Evolutionary conservation across 2,888 invertebrate species (phyloP).

Genomic region (Cantharis rustica): DNA sequence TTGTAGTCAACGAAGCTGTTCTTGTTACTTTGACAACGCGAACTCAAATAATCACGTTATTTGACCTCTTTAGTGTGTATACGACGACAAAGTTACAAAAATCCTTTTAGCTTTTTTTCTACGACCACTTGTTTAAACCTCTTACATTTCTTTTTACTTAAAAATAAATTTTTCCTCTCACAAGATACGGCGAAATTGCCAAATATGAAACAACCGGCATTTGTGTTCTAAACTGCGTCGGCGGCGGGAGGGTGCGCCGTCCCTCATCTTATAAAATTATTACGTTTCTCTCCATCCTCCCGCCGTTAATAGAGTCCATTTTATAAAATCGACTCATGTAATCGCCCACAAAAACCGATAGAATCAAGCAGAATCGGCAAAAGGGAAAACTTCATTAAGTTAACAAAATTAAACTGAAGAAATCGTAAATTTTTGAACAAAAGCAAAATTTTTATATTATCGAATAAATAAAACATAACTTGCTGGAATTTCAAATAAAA

Average conservation of each 20-base stretch:
- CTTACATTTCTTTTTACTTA: background rate
- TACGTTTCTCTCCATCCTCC: background rate
- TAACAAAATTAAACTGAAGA: background rate
- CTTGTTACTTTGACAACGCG: slow-evolving; percentile 25
- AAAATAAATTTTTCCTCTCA: background rate
- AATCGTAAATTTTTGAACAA: background rate
- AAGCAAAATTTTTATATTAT: background rate
- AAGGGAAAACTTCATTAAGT: background rate
- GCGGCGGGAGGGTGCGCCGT: background rate
- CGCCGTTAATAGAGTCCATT: background rate
- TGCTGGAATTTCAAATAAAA: background rate
- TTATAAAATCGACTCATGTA: background rate
- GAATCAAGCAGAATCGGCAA: background rate
- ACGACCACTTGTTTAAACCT: background rate
- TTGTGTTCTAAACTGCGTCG: background rate
- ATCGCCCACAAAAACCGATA: background rate
- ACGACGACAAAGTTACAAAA: slow-evolving; percentile 38
- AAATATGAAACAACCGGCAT: background rate
- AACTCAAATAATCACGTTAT: slow-evolving; percentile 39
- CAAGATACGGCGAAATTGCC: background rate
- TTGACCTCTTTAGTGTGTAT: slow-evolving; percentile 32
- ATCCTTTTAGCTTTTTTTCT: slow-evolving; percentile 15
- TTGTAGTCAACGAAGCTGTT: slow-evolving; percentile 1
- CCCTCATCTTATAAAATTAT: background rate
- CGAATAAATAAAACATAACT: background rate